phyloP scores from a whole-genome alignment of 2,797 vertebrate species.

The Xenopus petersii region DNA sequence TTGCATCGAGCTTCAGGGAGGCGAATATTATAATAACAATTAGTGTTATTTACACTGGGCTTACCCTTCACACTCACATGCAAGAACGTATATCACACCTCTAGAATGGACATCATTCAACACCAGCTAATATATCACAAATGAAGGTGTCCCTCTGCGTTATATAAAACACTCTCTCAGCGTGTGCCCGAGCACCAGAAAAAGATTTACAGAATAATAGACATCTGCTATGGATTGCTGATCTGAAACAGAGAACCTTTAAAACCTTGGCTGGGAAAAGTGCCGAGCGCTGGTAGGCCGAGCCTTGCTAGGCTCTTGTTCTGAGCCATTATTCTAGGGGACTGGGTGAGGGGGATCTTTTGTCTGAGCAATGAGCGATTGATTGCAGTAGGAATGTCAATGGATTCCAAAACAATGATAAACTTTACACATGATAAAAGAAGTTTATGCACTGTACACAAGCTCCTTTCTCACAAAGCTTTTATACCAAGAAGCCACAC shows the following conservation, averaged over 20 bases:
- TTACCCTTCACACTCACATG: background rate
- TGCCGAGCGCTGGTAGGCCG: background rate
- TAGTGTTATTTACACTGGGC: constrained; percentile 16
- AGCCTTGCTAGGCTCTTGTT: background rate
- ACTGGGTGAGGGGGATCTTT: background rate
- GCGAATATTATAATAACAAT: constrained; percentile 39
- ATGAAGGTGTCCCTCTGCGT: background rate
- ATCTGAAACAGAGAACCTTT: too few species aligned
- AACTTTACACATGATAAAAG: too few species aligned
- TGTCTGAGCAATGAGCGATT: background rate
- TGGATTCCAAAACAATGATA: background rate
- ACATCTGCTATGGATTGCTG: background rate
- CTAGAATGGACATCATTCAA: background rate
- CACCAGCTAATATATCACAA: background rate
- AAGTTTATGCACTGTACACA: too few species aligned
- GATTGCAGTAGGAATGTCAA: background rate
- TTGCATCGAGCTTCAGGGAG: constrained; percentile 62
- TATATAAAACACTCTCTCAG: background rate
- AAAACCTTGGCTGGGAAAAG: background rate
- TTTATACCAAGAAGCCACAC: too few species aligned
- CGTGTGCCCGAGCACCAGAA: background rate
- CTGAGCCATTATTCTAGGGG: background rate
- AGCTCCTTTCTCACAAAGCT: too few species aligned
- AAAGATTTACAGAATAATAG: background rate
- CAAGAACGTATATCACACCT: background rate